Base-by-base conservation (phyloP, 1,140 invertebrate species). In the Drosophila parabipectinata region DNA sequence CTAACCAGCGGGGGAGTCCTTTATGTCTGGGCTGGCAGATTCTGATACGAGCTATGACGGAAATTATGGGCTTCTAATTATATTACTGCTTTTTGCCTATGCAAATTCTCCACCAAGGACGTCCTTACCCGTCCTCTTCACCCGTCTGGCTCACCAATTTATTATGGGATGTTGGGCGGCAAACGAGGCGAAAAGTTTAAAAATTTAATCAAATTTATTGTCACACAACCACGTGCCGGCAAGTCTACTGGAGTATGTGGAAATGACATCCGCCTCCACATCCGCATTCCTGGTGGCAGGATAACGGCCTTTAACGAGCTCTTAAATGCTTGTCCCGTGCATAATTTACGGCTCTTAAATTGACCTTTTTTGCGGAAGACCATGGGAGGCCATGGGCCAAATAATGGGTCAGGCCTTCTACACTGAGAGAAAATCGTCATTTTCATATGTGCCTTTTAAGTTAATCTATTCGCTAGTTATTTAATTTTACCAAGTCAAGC, bases 131-230 rank as follows among this genome's bases (percentile, higher is more conserved):
- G 26, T 7, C 4, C 26, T 7, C 26, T 5, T 7, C 4, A 28
- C 26, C 26, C 26, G 26, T 7, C 26, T 28, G 26, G 26, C 26
- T 28, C 26, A 28, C 26, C 39, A 72, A 72, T 72, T 72, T 72
- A 72, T 63, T 60, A 32, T 15, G 32, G 71, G 39, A 4, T 37
- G 56, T 6, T 48, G 62, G 41, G 62, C 50, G 52, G 64, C 51
- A 52, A 41, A 45, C 53, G 67, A 18, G 34, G 39, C 18, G 37
- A 32, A 73, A 39, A 48, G 39, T 55, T 57, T 39, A 30, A 51
- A 76, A 72, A 77, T 81, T 69, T 54, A 59, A 72, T 72, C 62
- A 68, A 84, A 80, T 84, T 77, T 84, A 84, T 84, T 76, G 77
- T 77, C 77, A 60, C 12, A 50, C 18, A 41, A 57, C 37, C 37